Evolutionary conservation across 2,113 vertebrate species (phyloP).

Genomic region (Romanogobio albipinnatus): DNA sequence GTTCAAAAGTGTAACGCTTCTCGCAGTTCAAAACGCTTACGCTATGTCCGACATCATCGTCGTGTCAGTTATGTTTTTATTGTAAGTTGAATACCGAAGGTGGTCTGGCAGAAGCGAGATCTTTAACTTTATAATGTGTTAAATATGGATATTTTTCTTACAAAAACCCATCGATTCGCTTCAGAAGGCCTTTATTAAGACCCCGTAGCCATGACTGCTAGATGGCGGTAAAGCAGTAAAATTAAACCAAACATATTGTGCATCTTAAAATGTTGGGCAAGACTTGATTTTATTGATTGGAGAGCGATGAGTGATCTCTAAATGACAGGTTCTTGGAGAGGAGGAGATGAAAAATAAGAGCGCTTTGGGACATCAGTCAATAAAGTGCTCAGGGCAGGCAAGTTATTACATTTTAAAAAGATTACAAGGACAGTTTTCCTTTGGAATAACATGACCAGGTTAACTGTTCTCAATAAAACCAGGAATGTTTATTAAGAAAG

Average conservation of each 20-base stretch:
- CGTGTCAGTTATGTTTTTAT: too few species aligned
- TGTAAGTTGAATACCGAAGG: too few species aligned
- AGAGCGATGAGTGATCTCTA: neutral
- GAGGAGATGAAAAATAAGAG: neutral
- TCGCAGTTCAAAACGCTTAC: too few species aligned
- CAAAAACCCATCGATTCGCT: too few species aligned
- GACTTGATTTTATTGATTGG: neutral
- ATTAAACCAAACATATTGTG: neutral
- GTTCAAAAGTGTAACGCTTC: too few species aligned
- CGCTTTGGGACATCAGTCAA: neutral
- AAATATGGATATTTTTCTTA: too few species aligned
- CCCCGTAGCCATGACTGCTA: too few species aligned
- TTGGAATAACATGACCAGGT: neutral
- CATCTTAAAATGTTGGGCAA: neutral
- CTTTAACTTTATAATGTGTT: too few species aligned
- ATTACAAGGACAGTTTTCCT: neutral
- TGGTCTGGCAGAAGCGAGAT: too few species aligned
- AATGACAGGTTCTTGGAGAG: neutral
- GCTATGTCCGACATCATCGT: too few species aligned
- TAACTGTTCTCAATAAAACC: neutral
- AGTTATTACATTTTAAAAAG: neutral
- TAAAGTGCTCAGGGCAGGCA: neutral
- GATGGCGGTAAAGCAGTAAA: too few species aligned
- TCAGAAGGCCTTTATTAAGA: too few species aligned
- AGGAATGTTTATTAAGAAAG: neutral